A percentile compares a stretch with the other conserved stretches of the same genome.
Conservation (phyloP, 2,797 vertebrate species). For the Myotis planiceps region DNA sequence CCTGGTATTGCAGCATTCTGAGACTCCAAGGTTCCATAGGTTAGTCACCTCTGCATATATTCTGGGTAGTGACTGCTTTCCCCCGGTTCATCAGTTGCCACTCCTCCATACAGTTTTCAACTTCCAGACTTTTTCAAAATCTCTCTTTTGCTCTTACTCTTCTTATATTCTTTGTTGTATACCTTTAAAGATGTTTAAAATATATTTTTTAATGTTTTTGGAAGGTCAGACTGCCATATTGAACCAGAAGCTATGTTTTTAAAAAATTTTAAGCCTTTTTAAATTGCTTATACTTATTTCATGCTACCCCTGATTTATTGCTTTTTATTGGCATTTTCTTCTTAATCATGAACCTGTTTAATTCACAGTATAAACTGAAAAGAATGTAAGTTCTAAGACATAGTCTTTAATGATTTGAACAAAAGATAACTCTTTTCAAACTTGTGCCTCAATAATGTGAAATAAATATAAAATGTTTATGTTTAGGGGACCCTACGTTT, state of each 20-base stretch:
- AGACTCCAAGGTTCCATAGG: not conserved
- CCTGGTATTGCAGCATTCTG: not conserved
- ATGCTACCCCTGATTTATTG: not conserved
- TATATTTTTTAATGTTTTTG: conserved; percentile 3
- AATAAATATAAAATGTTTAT: conserved; percentile 25
- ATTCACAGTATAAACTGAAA: conserved; percentile 21
- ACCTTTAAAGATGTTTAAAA: not conserved
- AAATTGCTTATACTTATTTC: not conserved
- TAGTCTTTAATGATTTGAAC: not conserved
- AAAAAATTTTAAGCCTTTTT: not conserved
- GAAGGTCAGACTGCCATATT: not conserved
- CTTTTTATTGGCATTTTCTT: conserved; percentile 6
- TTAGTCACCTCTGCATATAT: not conserved
- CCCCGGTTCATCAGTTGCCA: not conserved
- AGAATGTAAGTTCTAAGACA: not conserved
- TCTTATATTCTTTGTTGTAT: not conserved
- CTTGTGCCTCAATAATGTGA: not conserved
- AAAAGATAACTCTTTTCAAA: conserved; percentile 17
- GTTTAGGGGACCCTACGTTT: not conserved
- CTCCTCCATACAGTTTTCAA: not conserved
- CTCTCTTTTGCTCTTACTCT: not conserved
- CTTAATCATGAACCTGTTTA: conserved; percentile 36
- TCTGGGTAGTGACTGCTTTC: not conserved
- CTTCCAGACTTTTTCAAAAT: conserved; percentile 7
- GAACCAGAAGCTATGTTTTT: not conserved